These are phyloP conservation scores for Ladona fulva DNA, from an alignment of 1,140 invertebrate genomes.

Conservation along the genomic window DNA sequence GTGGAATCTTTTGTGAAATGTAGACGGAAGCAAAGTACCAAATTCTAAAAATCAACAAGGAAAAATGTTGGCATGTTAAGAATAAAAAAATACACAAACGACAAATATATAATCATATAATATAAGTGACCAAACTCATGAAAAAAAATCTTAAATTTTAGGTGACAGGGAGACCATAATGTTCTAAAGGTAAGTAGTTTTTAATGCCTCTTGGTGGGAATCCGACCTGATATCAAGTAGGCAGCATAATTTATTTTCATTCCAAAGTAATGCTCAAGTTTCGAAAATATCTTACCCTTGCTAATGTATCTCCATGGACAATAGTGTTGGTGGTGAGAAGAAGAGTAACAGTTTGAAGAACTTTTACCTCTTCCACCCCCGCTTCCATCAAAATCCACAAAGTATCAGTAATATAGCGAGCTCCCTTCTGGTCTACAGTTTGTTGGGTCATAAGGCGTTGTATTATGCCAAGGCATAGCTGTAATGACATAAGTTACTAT, in stretches of 20 bases:
- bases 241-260: too few species aligned
- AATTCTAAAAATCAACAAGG: conserved; percentile 52
- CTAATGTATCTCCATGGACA: conserved; percentile 85
- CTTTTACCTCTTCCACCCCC: conserved; percentile 88
- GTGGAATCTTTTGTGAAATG: conserved; percentile 90
- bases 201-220: too few species aligned
- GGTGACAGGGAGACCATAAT: too few species aligned
- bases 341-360: conserved; percentile 91
- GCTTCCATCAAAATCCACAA: conserved; percentile 89
- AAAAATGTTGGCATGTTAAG: too few species aligned
- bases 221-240: too few species aligned
- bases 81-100: too few species aligned
- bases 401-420: conserved; percentile 84
- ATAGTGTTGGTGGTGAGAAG: conserved; percentile 88
- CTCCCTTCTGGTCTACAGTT: conserved; percentile 78
- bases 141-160: too few species aligned
- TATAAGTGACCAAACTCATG: too few species aligned
- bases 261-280: too few species aligned
- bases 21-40: conserved; percentile 91
- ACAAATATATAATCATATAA: too few species aligned
- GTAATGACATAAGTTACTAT: conserved; percentile 32
- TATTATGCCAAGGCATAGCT: conserved; percentile 88
- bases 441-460: conserved; percentile 74
- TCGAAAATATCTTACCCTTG: conserved; percentile 60
- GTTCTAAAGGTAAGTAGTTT: too few species aligned